These are phyloP conservation scores for Calameuta idolon DNA, from an alignment of 2,888 invertebrate genomes.

Conservation along the genomic window DNA sequence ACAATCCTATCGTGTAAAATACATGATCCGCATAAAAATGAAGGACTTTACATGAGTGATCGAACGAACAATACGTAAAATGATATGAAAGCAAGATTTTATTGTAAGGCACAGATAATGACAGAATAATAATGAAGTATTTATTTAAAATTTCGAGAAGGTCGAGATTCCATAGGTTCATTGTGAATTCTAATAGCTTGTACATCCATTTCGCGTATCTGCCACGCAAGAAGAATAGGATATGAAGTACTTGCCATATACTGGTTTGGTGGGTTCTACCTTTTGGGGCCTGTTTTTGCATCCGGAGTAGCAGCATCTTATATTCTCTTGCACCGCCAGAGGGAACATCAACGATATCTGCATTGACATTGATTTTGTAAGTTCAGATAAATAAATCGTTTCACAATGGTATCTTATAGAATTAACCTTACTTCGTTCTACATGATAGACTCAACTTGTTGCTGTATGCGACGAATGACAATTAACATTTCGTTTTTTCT, in stretches of 20 bases:
- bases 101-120: neutral
- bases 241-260: constrained; percentile 4
- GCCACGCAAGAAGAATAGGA: constrained; percentile 2
- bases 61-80: neutral
- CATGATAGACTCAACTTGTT: neutral
- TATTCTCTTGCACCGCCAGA: neutral
- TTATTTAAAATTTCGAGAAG: neutral
- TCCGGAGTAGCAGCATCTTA: neutral
- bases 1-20: neutral
- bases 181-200: neutral
- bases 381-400: neutral
- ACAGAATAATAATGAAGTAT: neutral
- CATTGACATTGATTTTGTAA: neutral
- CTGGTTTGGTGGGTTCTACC: constrained; percentile 4
- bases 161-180: neutral
- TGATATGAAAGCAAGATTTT: neutral
- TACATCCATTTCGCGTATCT: neutral
- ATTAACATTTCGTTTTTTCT: neutral
- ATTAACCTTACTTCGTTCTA: no score
- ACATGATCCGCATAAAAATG: neutral
- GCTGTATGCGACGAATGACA: neutral
- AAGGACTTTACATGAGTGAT: neutral
- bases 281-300: constrained; percentile 8
- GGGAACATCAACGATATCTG: neutral
- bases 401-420: neutral